These are phyloP conservation scores for Aviceda leuphotes DNA, from an alignment of 2,797 vertebrate genomes.

Conservation along the genomic window DNA sequence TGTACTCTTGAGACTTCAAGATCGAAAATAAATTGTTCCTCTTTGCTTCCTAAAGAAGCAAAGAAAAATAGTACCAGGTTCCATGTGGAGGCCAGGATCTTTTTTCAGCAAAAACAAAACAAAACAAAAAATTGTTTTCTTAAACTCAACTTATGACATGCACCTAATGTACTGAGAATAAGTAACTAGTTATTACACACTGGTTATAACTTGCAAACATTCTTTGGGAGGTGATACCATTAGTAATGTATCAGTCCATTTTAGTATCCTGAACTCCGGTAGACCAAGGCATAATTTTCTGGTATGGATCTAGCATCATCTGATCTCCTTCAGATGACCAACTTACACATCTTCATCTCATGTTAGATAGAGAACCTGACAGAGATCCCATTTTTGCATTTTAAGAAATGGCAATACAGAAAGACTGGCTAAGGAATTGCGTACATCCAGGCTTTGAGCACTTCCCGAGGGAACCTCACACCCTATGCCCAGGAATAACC, in stretches of 20 bases:
- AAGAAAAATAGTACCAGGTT: not conserved
- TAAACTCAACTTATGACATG: not conserved
- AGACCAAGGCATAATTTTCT: not conserved
- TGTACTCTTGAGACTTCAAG: not conserved
- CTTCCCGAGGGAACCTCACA: not conserved
- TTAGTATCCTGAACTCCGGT: not conserved
- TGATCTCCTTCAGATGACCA: not conserved
- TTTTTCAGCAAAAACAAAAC: not conserved
- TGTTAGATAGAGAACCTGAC: not conserved
- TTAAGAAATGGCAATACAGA: not conserved
- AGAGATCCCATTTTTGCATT: not conserved
- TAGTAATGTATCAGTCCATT: not conserved
- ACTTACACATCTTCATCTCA: not conserved
- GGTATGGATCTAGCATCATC: not conserved
- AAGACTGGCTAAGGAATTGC: not conserved
- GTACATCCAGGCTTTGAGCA: not conserved
- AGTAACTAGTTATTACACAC: not conserved
- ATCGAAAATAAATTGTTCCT: not conserved
- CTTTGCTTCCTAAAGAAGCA: not conserved
- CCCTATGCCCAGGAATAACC: not conserved
- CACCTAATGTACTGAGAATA: not conserved
- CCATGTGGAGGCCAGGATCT: accelerated
- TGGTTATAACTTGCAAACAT: not conserved
- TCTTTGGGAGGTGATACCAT: not conserved
- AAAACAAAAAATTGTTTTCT: not conserved